phyloP scores from a whole-genome alignment of 1,140 invertebrate genomes.

The Cydia fagiglandana region DNA sequence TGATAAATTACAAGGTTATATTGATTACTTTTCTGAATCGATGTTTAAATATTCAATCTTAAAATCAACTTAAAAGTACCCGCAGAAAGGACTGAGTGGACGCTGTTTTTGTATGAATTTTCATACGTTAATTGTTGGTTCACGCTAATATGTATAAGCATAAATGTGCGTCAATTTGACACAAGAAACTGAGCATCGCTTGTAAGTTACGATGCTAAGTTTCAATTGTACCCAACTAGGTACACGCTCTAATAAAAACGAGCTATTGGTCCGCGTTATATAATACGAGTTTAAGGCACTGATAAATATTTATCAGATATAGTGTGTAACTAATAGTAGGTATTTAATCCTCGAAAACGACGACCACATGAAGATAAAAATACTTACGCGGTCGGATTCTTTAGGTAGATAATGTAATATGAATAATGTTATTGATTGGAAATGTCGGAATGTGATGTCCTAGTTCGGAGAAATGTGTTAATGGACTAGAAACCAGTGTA shows the following conservation, averaged over 20 bases:
- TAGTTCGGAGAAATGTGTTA: conserved; percentile 27
- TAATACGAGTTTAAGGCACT: too few species aligned
- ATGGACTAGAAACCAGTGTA: background rate
- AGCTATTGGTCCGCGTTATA: too few species aligned
- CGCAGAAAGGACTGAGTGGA: conserved; percentile 44
- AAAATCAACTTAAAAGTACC: conserved; percentile 59
- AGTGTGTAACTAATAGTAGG: too few species aligned
- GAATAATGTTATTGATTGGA: background rate
- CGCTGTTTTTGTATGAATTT: conserved; percentile 67
- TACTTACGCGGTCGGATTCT: background rate
- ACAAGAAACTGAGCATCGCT: too few species aligned
- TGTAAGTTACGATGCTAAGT: too few species aligned
- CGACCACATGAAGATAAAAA: background rate
- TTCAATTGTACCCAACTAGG: too few species aligned
- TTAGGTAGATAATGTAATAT: background rate
- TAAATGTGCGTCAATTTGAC: too few species aligned
- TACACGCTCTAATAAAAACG: too few species aligned
- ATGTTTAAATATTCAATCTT: conserved; percentile 71
- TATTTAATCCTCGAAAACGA: background rate
- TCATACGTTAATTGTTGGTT: conserved; percentile 46
- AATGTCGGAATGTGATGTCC: conserved; percentile 14
- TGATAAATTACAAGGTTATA: conserved; percentile 52
- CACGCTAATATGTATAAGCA: too few species aligned
- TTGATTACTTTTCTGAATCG: conserved; percentile 69
- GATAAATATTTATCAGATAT: too few species aligned